Conservation (phyloP, 1,140 invertebrate species). For the Cardiocondyla obscurior region DNA sequence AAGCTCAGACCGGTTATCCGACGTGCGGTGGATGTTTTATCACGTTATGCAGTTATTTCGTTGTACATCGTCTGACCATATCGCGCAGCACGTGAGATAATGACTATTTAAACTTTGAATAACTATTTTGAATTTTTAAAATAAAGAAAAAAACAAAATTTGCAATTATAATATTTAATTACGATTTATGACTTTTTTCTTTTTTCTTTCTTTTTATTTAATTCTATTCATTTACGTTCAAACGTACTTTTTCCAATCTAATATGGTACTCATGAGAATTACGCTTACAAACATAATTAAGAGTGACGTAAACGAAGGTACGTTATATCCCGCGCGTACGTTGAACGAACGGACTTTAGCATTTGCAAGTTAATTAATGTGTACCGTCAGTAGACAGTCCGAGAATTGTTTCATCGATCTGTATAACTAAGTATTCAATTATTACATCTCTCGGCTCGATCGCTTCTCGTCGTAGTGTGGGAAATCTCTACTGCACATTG, state of each 20-base stretch:
- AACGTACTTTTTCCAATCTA: background rate
- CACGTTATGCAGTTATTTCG: conserved; percentile 58
- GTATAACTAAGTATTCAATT: conserved; percentile 51
- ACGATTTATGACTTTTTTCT: background rate
- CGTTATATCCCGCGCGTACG: background rate
- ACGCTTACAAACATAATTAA: conserved; percentile 13
- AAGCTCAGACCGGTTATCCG: conserved; percentile 57
- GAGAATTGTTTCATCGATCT: conserved; percentile 48
- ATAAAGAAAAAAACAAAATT: background rate
- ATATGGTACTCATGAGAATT: background rate
- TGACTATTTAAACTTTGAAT: background rate
- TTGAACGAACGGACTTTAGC: conserved; percentile 1
- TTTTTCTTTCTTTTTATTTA: too few species aligned
- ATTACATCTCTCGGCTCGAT: conserved; percentile 28
- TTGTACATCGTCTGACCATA: conserved; percentile 15
- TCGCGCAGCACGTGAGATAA: conserved; percentile 35
- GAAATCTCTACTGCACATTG: conserved; percentile 35
- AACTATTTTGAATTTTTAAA: background rate
- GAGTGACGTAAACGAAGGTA: background rate
- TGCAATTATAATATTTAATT: background rate
- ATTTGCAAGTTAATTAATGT: conserved; percentile 40
- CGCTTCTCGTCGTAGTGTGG: conserved; percentile 25
- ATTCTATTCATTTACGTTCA: background rate
- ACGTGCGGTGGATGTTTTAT: conserved; percentile 59
- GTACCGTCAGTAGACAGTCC: conserved; percentile 12